Base-by-base conservation (phyloP, 2,113 vertebrate species). In the Oenanthe melanoleuca region DNA sequence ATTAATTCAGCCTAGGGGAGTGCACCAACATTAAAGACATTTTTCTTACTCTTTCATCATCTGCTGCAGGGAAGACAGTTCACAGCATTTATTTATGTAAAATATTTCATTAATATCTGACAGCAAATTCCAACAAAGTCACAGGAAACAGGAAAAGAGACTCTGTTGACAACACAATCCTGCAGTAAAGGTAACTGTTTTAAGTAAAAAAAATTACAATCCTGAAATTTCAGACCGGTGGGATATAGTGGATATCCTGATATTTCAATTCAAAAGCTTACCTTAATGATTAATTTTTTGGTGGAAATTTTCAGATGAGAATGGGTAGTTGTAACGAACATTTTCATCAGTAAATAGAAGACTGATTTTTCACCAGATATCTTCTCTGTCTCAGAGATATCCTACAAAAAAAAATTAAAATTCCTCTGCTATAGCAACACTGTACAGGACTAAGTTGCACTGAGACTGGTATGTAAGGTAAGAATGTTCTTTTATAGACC, bases 341-440 rank as follows among this genome's bases (percentile, higher is more conserved):
- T 99, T 97, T 99, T 99, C 96, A 99, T 98, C 80, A 99, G 95
- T 75, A 99, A 96, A 93, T 99, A 99, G 93, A 99, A 98, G 5
- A 99, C 98, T 0, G 99, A 99, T 79, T 98, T 98, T 80, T 99
- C 98, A 34, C 97, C 98, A 84, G 97, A 90, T 6, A 88, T 56
- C 8, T 98, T 96, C 42, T 98, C 98, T 42, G 94, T 33, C 57
- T 98, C 97, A 17, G 95, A 94, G 45, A 97, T 67, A 75, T 98
- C 98, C 99, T 99, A 80, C 24, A 90, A 93, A 50, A 93, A 89
- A 86, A 82, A 3, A 70, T 80, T 83, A 66, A 66, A 70, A 80
- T 70, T 57, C 22, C 29, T 28, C 57, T 71, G 31, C 28, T 47
- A 65, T 5, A 47, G 26, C 61, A 73, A 47, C 15, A 70, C 28